These are phyloP conservation scores for Tachysurus fulvidraco DNA, from an alignment of 2,113 vertebrate genomes.

Conservation along the genomic window DNA sequence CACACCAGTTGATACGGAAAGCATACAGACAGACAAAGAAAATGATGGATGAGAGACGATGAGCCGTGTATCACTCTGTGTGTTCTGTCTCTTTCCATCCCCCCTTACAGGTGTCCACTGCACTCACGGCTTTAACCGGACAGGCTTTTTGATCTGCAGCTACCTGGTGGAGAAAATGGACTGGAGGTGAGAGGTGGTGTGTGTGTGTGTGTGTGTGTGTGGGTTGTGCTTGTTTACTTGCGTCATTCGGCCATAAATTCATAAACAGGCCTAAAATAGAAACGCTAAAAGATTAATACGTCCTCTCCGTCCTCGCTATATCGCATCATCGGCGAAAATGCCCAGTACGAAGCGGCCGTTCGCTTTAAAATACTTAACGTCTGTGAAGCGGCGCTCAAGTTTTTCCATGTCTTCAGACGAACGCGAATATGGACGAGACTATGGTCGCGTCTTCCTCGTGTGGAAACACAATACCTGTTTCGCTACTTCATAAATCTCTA, in stretches of 20 bases:
- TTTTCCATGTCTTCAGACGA: background rate
- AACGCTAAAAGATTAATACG: background rate
- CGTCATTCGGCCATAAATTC: background rate
- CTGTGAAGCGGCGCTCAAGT: background rate
- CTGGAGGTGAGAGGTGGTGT: constrained; percentile 82
- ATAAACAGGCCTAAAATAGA: background rate
- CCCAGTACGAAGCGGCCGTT: background rate
- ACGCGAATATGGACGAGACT: background rate
- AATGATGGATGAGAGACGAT: background rate
- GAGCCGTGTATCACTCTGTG: constrained; percentile 4
- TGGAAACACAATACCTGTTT: background rate
- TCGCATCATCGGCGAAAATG: background rate
- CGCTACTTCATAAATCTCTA: background rate
- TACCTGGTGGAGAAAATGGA: constrained; percentile 98
- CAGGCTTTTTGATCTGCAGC: constrained; percentile 96
- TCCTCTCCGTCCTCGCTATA: background rate
- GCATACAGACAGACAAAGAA: background rate
- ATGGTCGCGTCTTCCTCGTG: background rate
- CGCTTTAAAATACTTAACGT: background rate
- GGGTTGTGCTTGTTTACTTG: background rate
- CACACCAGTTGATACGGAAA: background rate
- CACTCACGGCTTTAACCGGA: constrained; percentile 98
- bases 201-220: background rate
- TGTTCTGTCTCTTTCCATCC: constrained; percentile 9
- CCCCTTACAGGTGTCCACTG: constrained; percentile 89